A percentile compares a stretch with the other conserved stretches of the same genome.
phyloP scores from a whole-genome alignment of 2,888 invertebrate species.

The Drosophila cognata region DNA sequence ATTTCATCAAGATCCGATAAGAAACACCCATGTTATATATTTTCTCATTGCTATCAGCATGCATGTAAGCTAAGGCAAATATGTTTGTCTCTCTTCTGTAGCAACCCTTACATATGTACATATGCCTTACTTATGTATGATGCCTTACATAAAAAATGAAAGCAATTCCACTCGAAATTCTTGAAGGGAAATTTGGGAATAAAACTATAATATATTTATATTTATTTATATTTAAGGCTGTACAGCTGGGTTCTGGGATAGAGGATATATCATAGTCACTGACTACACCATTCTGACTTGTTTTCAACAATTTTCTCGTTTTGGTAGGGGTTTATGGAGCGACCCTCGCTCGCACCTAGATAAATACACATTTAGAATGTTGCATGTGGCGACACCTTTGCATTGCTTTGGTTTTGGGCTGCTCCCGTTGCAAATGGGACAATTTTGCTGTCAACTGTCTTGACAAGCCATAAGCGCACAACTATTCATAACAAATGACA shows the following conservation, averaged over 20 bases:
- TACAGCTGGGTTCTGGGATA: not conserved
- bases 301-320: not conserved
- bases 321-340: not conserved
- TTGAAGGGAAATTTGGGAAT: not conserved
- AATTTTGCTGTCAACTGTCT: constrained; percentile 34
- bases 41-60: not conserved
- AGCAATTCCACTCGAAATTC: no score
- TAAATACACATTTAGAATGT: constrained; percentile 1
- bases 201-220: not conserved
- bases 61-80: not conserved
- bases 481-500: constrained; percentile 50
- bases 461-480: constrained; percentile 47
- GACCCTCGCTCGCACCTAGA: not conserved
- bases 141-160: no score
- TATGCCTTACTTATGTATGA: no score
- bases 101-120: no score
- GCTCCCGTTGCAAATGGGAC: constrained; percentile 41
- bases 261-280: not conserved
- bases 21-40: not conserved
- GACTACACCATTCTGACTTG: not conserved
- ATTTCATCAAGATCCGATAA: not conserved
- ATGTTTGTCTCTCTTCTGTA: not conserved
- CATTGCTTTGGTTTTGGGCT: constrained; percentile 17
- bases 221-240: not conserved
- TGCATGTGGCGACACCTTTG: constrained; percentile 48